Base-by-base conservation (phyloP, 2,113 vertebrate species). In the Elephantulus edwardii region DNA sequence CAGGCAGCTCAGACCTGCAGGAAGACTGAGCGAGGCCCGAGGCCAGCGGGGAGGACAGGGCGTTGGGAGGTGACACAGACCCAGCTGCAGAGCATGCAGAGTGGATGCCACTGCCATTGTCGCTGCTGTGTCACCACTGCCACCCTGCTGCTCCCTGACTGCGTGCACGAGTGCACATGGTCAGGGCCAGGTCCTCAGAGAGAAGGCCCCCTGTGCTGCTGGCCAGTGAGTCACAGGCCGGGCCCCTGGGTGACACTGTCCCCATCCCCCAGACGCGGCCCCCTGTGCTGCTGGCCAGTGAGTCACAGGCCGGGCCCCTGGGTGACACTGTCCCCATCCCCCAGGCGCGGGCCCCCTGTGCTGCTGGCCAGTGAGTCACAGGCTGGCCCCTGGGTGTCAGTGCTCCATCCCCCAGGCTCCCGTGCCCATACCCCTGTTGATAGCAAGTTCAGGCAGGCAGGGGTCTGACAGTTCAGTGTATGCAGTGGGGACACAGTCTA, bases 71-170 rank as follows among this genome's bases (percentile, higher is more conserved):
- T 42, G n/a, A 4, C 35, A 40, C n/a, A 2, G 9, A 54, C 7
- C 28, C 22, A 10, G 44, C 48, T 26, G 7, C 19, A 28, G 42
- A 8, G 14, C 42, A 40, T 46, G 38, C 71, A n/a, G 5, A 70
- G 46, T 24, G 2, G 35, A 42, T 8, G 3, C 48, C 5, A 2
- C 52, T 33, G 44, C 38, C 72, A 8, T 11, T 64, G 33, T 8
- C 35, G 42, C 22, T 16, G 38, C 35, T 33, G 0, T 0, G 10
- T 40, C 75, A 54, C 81, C 54, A 0, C 33, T 24, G 2, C 44
- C 3, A 0, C 12, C 20, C n/a, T 71, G 0, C 28, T 76, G 16
- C 17, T 13, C 0, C 66, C 66, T 86, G 48, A 3, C 26, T 3
- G 14, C 26, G 14, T 1, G 9, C 50, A 16, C 12, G 0, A 20